Conservation (phyloP, 2,888 invertebrate species). For the Acanthosepion pharaonis region DNA sequence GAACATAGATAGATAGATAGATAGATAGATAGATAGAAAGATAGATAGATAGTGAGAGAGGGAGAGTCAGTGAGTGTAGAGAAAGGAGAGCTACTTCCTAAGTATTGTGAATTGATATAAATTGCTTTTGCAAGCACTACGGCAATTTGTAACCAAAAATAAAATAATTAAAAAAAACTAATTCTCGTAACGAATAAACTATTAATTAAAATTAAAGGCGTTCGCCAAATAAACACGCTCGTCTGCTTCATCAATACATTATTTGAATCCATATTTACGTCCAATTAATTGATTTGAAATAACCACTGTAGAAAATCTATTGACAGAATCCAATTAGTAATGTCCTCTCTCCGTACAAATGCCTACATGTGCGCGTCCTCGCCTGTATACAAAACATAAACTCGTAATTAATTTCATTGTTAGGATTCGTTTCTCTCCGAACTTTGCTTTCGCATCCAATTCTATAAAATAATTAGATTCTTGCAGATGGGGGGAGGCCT, state of each 20-base stretch:
- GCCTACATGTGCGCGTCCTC: background rate
- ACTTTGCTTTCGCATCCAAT: background rate
- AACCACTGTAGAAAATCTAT: background rate
- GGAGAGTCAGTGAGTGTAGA: too few relatives aligned
- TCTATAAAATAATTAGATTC: background rate
- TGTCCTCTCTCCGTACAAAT: background rate
- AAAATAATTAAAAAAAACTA: background rate
- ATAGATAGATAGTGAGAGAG: too few relatives aligned
- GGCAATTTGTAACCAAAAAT: too few relatives aligned
- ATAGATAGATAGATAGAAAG: too few relatives aligned
- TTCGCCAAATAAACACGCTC: background rate
- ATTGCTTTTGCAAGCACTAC: too few relatives aligned
- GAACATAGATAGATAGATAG: too few relatives aligned
- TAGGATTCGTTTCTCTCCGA: background rate
- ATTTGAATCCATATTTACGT: slow-evolving; percentile 11
- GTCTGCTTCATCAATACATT: background rate
- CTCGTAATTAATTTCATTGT: background rate
- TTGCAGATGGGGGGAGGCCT: background rate
- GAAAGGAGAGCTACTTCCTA: too few relatives aligned
- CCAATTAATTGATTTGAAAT: background rate
- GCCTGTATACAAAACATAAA: background rate
- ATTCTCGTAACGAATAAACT: background rate
- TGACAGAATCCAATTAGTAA: background rate
- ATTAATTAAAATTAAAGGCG: background rate
- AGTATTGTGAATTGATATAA: too few relatives aligned